A percentile compares a stretch with the other conserved stretches of the same genome.
Conservation (phyloP, 2,888 invertebrate species). For the Cryptocephalus moraei region DNA sequence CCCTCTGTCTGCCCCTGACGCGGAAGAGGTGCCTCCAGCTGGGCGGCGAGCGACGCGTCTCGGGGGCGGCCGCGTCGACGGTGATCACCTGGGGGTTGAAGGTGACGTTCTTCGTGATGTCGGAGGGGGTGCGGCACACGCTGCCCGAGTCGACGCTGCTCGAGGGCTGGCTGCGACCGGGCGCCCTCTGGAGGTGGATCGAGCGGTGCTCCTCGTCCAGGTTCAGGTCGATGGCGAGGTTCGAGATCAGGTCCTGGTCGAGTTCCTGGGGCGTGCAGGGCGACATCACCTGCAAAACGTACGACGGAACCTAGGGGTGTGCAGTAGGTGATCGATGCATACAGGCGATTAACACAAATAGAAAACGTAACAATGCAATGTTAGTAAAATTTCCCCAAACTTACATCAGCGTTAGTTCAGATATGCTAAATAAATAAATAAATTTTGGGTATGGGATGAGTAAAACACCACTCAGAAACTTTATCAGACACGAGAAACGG, state of each 20-base stretch:
- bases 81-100: slow-evolving; percentile 35
- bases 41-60: slow-evolving; percentile 16
- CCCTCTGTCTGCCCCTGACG: slow-evolving; percentile 11
- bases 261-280: slow-evolving; percentile 25
- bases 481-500: too few species aligned
- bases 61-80: slow-evolving; percentile 14
- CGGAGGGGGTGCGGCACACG: slow-evolving; percentile 31
- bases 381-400: too few species aligned
- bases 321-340: too few species aligned
- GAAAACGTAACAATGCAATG: too few species aligned
- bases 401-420: too few species aligned
- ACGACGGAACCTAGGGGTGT: too few species aligned
- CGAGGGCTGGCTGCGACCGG: slow-evolving; percentile 16
- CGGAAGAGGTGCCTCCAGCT: slow-evolving; percentile 23
- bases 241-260: slow-evolving; percentile 36
- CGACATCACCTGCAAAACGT: slow-evolving; percentile 13
- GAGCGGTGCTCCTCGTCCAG: slow-evolving; percentile 34
- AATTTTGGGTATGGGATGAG: too few species aligned
- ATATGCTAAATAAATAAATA: too few species aligned
- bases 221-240: slow-evolving; percentile 37
- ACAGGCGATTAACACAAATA: too few species aligned
- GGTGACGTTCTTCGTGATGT: slow-evolving; percentile 34
- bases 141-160: slow-evolving; percentile 32
- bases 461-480: too few species aligned
- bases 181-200: slow-evolving; percentile 22